phyloP scores from a whole-genome alignment of 2,113 vertebrate species.

The Boleophthalmus pectinirostris region DNA sequence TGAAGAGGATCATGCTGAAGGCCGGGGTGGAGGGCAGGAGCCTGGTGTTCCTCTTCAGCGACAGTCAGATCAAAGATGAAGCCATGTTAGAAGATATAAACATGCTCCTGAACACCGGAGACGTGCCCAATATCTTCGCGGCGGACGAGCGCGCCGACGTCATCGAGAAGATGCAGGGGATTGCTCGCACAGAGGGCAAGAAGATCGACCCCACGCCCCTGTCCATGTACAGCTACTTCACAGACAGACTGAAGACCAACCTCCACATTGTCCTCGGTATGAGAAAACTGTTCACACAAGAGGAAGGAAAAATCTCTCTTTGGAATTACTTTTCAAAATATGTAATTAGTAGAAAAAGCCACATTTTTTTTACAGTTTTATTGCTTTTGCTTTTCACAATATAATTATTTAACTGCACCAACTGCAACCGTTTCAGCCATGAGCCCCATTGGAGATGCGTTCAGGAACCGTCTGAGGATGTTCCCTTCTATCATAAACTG shows the following conservation, averaged over 20 bases:
- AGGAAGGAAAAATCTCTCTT: neutral
- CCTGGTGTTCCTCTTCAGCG: constrained; percentile 86
- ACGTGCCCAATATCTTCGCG: constrained; percentile 88
- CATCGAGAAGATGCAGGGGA: constrained; percentile 85
- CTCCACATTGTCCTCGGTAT: constrained; percentile 83
- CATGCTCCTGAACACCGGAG: constrained; percentile 90
- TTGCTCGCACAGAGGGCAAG: constrained; percentile 84
- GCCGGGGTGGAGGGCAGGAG: constrained; percentile 82
- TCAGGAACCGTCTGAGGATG: constrained; percentile 83
- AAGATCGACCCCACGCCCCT: constrained; percentile 87
- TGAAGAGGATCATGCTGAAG: constrained; percentile 84
- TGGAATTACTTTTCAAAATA: neutral
- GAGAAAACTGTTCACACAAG: neutral
- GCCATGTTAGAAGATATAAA: constrained; percentile 90
- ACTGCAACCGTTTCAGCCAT: constrained; percentile 79
- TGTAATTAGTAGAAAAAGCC: no score
- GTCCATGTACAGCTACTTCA: constrained; percentile 90
- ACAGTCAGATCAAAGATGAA: constrained; percentile 89
- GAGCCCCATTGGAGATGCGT: constrained; percentile 91
- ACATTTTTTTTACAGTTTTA: no score
- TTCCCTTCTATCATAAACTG: constrained; percentile 93
- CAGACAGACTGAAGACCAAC: constrained; percentile 86
- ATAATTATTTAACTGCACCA: no score
- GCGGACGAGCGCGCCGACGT: constrained; percentile 89
- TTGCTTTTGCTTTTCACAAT: no score